Percentiles rank a stretch among this genome's conserved stretches.
Evolutionary conservation across 30 jellyfish, hydroid and myxozoan species (phyloP).

Genomic region (Sanderia malayensis): DNA sequence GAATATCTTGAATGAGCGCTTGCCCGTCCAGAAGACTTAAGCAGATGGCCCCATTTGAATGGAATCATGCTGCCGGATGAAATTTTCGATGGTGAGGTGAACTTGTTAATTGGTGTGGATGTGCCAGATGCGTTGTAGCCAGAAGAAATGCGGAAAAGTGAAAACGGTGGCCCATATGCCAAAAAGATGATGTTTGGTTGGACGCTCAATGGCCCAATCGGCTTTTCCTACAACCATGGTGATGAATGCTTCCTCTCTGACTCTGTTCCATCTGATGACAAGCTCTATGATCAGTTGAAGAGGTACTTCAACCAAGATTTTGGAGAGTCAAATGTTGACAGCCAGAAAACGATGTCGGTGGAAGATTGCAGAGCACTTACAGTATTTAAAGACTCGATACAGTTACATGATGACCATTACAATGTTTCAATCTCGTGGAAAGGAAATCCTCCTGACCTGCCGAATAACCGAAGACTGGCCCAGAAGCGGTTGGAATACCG

Average conservation of each 20-base stretch:
- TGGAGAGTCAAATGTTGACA: too few species aligned
- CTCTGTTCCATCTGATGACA: too few species aligned
- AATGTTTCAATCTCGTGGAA: too few species aligned
- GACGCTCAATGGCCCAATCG: conserved; percentile 51
- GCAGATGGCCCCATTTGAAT: too few species aligned
- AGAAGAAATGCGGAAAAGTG: conserved; percentile 60
- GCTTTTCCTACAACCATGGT: neutral
- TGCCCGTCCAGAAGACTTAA: conserved; percentile 1
- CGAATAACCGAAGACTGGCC: too few species aligned
- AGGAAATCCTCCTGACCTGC: too few species aligned
- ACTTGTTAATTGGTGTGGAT: too few species aligned
- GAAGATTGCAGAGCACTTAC: conserved; percentile 5
- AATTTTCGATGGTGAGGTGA: conserved; percentile 9
- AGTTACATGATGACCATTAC: conserved; percentile 15
- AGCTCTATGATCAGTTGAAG: conserved; percentile 5
- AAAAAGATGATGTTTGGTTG: too few species aligned
- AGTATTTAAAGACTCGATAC: neutral
- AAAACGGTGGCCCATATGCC: too few species aligned
- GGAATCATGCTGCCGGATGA: too few species aligned
- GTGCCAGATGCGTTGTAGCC: conserved; percentile 56
- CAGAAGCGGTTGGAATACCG: conserved; percentile 19
- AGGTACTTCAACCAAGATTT: neutral
- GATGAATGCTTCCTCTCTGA: too few species aligned
- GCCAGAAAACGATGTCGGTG: conserved; percentile 21
- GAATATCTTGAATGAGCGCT: too few species aligned